Evolutionary conservation across 2,797 vertebrate genomes (phyloP), one percentile per base, ranked within the genome.

Genomic region (Morus bassanus): DNA sequence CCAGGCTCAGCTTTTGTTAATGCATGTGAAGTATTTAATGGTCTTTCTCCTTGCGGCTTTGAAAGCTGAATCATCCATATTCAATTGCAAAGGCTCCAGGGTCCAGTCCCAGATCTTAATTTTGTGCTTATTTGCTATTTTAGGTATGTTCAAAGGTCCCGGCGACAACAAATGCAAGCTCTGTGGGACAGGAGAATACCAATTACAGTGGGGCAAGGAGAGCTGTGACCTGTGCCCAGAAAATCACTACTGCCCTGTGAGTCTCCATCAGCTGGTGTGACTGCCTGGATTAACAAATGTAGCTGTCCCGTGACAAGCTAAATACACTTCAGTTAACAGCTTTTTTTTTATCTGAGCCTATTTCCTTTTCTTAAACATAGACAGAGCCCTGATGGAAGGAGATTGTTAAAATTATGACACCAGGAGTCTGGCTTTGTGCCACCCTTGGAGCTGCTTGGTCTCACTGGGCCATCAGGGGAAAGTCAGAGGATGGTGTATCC

Each of bases 171-270:
- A 96, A 90, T 99, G 99, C 96, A 98, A 98, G 81, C 98, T 98
- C 95, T 99, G 99, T 67, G 87, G 78, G 93, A 97, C 96, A 74
- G 99, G 99, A 73, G 98, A 97, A 89, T 99, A 97, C 97, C 99
- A 99, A 84, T 95, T 98, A 74, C 97, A 92, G 92, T 91, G 90
- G 98, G 99, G 99, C 56, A 97, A 98, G 93, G 98, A 98, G 77
- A 97, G 67, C 93, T 99, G 99, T 84, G 97, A 98, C 27, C 63
- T 98, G n/a, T 99, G 99, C 92, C 99, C 99, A n/a, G 98, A 98
- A 91, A 98, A 98, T 59, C 98, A 99, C 97, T 99, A 99, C 98
- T 99, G 99, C 80, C 99, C 99, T 11, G 99, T 99, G 97, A 98
- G 99, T 97, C 17, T n/a, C 67, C 48, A 41, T 14, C 48, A 75